These are phyloP conservation scores for Poeciliopsis occidentalis DNA, from an alignment of 2,113 vertebrate genomes.

Conservation along the genomic window DNA sequence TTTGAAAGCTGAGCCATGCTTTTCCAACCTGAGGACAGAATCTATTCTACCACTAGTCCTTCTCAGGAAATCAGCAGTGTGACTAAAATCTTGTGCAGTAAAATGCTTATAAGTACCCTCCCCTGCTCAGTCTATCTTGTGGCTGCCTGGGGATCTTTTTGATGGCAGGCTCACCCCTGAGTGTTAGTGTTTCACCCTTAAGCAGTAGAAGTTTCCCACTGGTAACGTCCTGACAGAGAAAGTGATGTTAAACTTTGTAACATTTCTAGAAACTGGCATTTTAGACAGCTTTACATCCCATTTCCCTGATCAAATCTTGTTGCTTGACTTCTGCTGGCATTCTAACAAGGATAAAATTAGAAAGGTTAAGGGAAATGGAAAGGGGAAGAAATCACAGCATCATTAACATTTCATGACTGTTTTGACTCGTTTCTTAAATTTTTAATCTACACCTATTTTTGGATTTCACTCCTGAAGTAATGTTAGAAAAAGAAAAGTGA, in stretches of 20 bases:
- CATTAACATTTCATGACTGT: neutral
- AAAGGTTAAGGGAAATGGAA: neutral
- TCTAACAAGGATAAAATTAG: neutral
- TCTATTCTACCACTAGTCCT: no score
- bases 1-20: no score
- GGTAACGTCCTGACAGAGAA: constrained; percentile 10
- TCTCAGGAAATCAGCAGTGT: constrained; percentile 33
- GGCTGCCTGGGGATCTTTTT: constrained; percentile 60
- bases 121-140: constrained; percentile 61
- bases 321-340: neutral
- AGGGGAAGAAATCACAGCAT: neutral
- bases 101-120: constrained; percentile 47
- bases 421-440: neutral
- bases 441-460: no score
- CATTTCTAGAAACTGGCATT: constrained; percentile 1
- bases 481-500: no score
- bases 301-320: constrained; percentile 8
- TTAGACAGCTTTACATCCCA: neutral
- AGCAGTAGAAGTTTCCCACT: constrained; percentile 13
- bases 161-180: constrained; percentile 46
- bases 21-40: no score
- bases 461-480: no score
- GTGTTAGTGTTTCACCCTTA: constrained; percentile 28
- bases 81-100: constrained; percentile 21
- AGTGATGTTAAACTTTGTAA: constrained; percentile 7